These are phyloP conservation scores for Chaenodraco wilsoni DNA, from an alignment of 2,797 vertebrate genomes.

Conservation along the genomic window DNA sequence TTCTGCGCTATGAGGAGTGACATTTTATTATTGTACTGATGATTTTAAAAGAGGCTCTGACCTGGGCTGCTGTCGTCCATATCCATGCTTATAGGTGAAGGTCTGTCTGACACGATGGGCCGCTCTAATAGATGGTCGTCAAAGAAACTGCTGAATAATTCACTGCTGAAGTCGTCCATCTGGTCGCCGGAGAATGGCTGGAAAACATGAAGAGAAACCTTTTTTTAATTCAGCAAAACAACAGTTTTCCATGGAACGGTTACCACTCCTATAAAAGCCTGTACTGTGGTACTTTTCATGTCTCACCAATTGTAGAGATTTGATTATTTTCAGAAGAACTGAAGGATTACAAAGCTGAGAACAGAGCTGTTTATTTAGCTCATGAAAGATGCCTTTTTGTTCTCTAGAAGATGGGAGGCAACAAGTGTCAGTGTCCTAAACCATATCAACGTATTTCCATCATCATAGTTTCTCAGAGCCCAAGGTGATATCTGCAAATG, in stretches of 20 bases:
- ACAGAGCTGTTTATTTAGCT: background rate
- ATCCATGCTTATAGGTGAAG: conserved; percentile 93
- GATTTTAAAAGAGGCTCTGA: conserved; percentile 30
- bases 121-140: conserved; percentile 92
- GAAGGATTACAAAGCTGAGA: background rate
- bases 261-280: background rate
- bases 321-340: background rate
- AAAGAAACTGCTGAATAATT: conserved; percentile 98
- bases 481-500: background rate
- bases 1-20: background rate
- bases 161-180: conserved; percentile 98
- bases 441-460: too few species aligned
- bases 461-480: too few species aligned
- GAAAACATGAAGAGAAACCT: conserved; percentile 22
- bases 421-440: too few species aligned
- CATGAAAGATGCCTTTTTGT: background rate
- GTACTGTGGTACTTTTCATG: background rate
- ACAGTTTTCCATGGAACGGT: background rate
- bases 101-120: conserved; percentile 90
- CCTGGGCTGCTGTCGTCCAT: conserved; percentile 89
- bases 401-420: background rate
- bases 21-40: background rate
- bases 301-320: background rate
- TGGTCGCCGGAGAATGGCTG: conserved; percentile 94
- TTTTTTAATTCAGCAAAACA: background rate